A percentile compares a stretch with the other conserved stretches of the same genome.
Conservation (phyloP, 2,113 vertebrate genomes). For the Ascaphus truei region DNA sequence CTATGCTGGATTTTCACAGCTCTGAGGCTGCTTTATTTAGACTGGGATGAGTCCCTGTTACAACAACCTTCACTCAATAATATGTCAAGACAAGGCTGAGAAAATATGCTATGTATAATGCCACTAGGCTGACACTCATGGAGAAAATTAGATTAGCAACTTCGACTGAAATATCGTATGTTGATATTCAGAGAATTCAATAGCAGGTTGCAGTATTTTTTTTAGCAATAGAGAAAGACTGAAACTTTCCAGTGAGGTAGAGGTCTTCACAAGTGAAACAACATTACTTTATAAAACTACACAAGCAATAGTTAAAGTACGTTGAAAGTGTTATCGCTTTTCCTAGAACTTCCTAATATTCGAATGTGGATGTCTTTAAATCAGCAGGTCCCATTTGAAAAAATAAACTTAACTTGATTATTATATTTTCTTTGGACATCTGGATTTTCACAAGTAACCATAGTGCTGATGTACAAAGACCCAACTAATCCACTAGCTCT, state of each 20-base stretch:
- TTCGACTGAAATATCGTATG: too few species aligned
- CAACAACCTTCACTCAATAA: too few species aligned
- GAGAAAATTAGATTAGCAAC: too few species aligned
- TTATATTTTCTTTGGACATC: constrained; percentile 22
- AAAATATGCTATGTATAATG: too few species aligned
- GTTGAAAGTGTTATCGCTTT: constrained; percentile 8
- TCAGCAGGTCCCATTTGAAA: neutral
- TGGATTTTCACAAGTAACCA: constrained; percentile 1
- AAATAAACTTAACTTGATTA: constrained; percentile 18
- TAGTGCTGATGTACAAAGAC: constrained; percentile 11
- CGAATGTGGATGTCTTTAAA: neutral
- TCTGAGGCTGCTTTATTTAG: too few species aligned
- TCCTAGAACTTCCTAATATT: constrained; percentile 9
- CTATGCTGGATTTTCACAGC: too few species aligned
- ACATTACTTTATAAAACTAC: neutral
- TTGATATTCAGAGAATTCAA: neutral
- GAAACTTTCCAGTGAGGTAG: neutral
- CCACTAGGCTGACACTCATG: too few species aligned
- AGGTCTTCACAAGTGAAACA: neutral
- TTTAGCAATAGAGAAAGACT: neutral
- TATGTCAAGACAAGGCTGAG: too few species aligned
- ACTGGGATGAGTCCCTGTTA: too few species aligned
- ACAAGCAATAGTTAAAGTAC: constrained; percentile 9
- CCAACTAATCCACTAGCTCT: neutral
- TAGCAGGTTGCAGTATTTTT: neutral